Base-by-base conservation (phyloP, 2,797 vertebrate species). In the Zenarchopterus dispar region DNA sequence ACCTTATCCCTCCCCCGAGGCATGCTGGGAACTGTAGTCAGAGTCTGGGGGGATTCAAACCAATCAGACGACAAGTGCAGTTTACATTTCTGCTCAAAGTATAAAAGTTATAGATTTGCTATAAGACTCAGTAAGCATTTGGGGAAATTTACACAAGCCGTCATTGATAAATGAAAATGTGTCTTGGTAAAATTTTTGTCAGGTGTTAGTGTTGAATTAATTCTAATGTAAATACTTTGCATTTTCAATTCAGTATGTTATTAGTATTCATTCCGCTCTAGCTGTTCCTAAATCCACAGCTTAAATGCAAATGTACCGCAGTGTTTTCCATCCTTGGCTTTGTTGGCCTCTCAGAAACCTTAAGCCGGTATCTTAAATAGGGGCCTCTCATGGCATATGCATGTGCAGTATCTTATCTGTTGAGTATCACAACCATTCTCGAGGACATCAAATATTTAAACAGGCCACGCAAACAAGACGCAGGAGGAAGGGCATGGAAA, bases 1-100 rank as follows among this genome's bases (percentile, higher is more conserved):
- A 92, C 83, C 90, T 80, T 79, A 74, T 56, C 82, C 91, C 89
- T 85, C 41, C 42, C 82, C 55, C 1, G 78, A 76, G 90, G 93
- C 92, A 92, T 92, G 84, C 91, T 93, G 93, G 93, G 93, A 92
- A 90, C 81, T 93, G 93, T 93, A 94, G 93, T 93, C 80, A 23
- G 54, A 76, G 63, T 73, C 68, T 64, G 42, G 53, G 67, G 67
- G 45, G 79, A 78, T 58, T 77, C 64, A 50, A 74, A 76, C n/a
- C 41, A 57, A 82, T 80, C 54, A 17, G 18, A 18, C 22, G 49
- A 70, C 54, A 26, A 7, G 15, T 19, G 44, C 42, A 8, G 56
- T 73, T 76, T 45, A 53, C 8, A 39, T 52, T 73, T 61, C 8
- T 10, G 28, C 36, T 15, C 2, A 17, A 69, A 69, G 19, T 16